These are phyloP conservation scores for Zapornia atra DNA, from an alignment of 2,113 vertebrate genomes.

Conservation along the genomic window DNA sequence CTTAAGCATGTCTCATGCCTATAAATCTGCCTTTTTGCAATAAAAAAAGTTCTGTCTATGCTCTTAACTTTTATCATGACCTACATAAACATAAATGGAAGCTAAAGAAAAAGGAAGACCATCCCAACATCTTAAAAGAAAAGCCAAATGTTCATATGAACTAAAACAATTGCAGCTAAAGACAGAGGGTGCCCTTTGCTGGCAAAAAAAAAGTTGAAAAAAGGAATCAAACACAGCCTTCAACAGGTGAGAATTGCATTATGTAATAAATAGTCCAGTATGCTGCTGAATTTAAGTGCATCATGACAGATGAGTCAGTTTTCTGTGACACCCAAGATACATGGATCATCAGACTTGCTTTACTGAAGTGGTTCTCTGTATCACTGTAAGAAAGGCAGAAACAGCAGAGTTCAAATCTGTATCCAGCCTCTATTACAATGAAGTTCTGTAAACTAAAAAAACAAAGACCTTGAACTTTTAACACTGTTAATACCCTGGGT, in stretches of 20 bases:
- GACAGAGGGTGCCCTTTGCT: neutral
- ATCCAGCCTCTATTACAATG: neutral
- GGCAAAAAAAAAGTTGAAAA: neutral
- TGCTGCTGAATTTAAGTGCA: too few species aligned
- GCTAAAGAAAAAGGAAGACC: neutral
- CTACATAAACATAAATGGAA: neutral
- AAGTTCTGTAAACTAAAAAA: neutral
- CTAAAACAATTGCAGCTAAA: neutral
- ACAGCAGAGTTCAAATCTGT: neutral
- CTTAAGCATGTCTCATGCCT: neutral
- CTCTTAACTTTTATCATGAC: neutral
- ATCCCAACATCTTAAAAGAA: neutral
- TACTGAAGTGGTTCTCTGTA: neutral
- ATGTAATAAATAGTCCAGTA: too few species aligned
- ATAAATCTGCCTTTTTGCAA: rapidly evolving
- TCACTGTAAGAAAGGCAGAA: neutral
- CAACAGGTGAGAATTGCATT: too few species aligned
- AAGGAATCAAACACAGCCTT: too few species aligned
- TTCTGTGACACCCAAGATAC: neutral
- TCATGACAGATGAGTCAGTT: neutral
- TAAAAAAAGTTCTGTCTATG: neutral
- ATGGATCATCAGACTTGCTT: neutral
- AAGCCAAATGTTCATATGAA: rapidly evolving
- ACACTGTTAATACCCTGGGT: neutral
- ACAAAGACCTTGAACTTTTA: neutral